A percentile compares a stretch with the other conserved stretches of the same genome.
Conservation (phyloP, 1,140 invertebrate genomes). For the Drosophila ohnishii region DNA sequence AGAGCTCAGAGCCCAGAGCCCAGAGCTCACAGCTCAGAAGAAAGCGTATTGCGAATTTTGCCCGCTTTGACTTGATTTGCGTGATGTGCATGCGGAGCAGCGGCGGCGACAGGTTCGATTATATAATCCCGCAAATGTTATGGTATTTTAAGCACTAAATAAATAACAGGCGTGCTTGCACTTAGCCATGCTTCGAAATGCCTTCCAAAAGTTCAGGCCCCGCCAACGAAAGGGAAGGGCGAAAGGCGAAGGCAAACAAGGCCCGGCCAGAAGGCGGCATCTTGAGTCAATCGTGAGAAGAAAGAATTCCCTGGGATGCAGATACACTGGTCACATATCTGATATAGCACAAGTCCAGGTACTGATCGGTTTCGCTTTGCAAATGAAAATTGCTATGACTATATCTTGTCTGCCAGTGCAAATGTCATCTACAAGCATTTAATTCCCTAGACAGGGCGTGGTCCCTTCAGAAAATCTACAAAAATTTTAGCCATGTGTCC, state of each 20-base stretch:
- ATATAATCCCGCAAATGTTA: conserved; percentile 75
- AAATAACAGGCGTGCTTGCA: conserved; percentile 67
- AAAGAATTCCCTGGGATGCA: conserved; percentile 18
- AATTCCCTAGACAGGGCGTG: not conserved
- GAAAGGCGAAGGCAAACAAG: conserved; percentile 49
- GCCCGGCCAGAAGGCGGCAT: conserved; percentile 17
- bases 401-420: too few species aligned
- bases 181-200: conserved; percentile 43
- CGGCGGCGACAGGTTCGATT: conserved; percentile 49
- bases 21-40: conserved; percentile 45
- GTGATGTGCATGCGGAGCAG: conserved; percentile 71
- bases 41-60: conserved; percentile 73
- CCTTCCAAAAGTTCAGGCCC: conserved; percentile 58
- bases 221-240: conserved; percentile 57
- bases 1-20: not conserved
- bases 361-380: not conserved
- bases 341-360: conserved; percentile 2
- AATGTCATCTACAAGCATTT: not conserved
- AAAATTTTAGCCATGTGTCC: too few species aligned
- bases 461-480: not conserved
- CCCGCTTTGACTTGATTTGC: conserved; percentile 69
- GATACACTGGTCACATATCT: conserved; percentile 1
- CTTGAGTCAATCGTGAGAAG: conserved; percentile 22
- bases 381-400: not conserved
- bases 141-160: conserved; percentile 78